phyloP scores from a whole-genome alignment of 2,113 vertebrate species.

The Perognathus longimembris region DNA sequence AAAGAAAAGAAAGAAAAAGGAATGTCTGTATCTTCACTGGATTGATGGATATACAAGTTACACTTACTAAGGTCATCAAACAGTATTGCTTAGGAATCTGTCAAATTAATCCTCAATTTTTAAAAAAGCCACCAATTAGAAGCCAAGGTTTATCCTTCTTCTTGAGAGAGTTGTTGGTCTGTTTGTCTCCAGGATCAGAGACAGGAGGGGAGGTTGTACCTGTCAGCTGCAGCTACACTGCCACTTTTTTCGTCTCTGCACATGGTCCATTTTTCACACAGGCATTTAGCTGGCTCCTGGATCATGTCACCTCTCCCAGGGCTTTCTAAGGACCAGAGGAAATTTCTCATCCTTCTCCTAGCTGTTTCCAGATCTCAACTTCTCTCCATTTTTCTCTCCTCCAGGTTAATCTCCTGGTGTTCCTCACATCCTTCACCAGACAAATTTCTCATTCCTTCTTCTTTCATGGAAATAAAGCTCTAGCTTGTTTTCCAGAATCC shows the following conservation, averaged over 20 bases:
- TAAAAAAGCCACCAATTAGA: neutral
- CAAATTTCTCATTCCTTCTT: neutral
- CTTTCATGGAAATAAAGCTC: neutral
- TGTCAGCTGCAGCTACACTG: neutral
- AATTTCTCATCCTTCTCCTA: neutral
- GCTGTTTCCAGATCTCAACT: neutral
- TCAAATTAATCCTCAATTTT: neutral
- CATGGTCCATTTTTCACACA: neutral
- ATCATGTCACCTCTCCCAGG: neutral
- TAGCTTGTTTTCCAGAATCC: neutral
- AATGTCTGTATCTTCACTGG: neutral
- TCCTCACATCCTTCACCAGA: neutral
- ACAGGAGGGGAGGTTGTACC: neutral
- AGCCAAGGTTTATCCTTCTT: neutral
- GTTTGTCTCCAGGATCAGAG: neutral
- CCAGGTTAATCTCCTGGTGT: neutral
- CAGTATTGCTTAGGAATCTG: neutral
- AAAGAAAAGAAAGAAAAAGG: no score
- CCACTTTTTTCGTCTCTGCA: neutral
- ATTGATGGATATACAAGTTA: neutral
- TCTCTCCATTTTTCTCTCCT: neutral
- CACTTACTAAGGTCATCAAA: neutral
- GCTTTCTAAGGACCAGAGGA: accelerated
- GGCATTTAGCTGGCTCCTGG: neutral
- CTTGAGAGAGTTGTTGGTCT: neutral